Percentiles rank a stretch among this genome's conserved stretches.
Conservation (phyloP, 2,797 vertebrate species). For the Channa striata region DNA sequence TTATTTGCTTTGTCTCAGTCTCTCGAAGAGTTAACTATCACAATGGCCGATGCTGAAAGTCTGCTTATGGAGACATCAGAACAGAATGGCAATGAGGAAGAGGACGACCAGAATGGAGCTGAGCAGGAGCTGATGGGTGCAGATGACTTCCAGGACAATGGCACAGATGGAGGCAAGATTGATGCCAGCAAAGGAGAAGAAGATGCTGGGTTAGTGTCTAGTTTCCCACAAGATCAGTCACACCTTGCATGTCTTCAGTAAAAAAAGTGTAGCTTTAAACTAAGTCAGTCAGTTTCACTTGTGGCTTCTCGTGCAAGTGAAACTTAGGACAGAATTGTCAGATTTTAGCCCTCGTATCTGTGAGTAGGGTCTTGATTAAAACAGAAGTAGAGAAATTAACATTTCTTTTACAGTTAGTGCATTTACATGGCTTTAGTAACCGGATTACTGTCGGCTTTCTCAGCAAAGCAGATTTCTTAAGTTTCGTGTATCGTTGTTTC, state of each 20-base stretch:
- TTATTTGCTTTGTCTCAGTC: conserved; percentile 11
- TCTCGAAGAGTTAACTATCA: conserved; percentile 55
- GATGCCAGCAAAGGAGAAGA: conserved; percentile 96
- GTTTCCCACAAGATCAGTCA: not conserved
- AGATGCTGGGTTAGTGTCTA: conserved; percentile 90
- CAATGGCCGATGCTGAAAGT: conserved; percentile 85
- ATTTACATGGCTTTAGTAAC: no score
- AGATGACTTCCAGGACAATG: conserved; percentile 69
- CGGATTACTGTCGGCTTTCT: no score
- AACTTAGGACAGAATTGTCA: no score
- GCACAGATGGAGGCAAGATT: conserved; percentile 91
- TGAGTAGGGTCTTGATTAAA: not conserved
- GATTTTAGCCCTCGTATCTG: no score
- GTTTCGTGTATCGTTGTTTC: no score
- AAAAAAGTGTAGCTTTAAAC: not conserved
- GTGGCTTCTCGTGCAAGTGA: no score
- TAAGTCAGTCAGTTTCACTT: not conserved
- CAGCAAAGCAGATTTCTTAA: no score
- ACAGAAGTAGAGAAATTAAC: no score
- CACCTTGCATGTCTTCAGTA: no score
- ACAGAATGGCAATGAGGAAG: conserved; percentile 84
- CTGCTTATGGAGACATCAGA: conserved; percentile 88
- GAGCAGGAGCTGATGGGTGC: conserved; percentile 66
- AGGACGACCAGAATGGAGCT: conserved; percentile 79
- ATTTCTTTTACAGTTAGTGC: no score